These are phyloP conservation scores for Hydrozoanthus gracilis DNA, from an alignment of 92 coral and sea anemone genomes.

Conservation along the genomic window DNA sequence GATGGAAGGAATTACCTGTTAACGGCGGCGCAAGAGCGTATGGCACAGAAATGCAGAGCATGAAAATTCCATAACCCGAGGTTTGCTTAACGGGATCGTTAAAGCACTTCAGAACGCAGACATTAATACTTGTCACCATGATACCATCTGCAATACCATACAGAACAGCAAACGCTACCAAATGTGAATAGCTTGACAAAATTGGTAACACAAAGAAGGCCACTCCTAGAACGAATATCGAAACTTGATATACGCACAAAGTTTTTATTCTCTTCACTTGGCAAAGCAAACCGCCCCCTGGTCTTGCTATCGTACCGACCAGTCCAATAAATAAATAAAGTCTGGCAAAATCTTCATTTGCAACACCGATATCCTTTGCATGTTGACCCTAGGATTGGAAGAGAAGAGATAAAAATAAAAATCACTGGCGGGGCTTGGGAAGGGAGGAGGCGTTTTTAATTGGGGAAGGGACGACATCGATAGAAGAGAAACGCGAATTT, in stretches of 20 bases:
- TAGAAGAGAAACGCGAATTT: too few species aligned
- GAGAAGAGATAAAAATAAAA: not conserved
- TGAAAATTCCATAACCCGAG: not conserved
- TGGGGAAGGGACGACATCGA: too few species aligned
- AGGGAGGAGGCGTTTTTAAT: too few species aligned
- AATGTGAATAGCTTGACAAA: not conserved
- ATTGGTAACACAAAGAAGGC: not conserved
- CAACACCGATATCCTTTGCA: conserved; percentile 28
- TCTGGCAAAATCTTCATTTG: conserved; percentile 8
- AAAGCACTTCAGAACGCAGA: not conserved
- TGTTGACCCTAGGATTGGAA: conserved; percentile 25
- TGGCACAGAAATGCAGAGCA: not conserved
- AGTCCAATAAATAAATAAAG: conserved; percentile 6
- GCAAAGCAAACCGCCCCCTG: conserved; percentile 1
- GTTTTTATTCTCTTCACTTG: conserved; percentile 14
- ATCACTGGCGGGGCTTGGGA: not conserved
- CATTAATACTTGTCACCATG: not conserved
- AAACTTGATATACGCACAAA: not conserved
- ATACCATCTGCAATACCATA: not conserved
- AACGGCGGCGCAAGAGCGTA: not conserved
- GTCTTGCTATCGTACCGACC: not conserved
- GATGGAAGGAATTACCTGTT: not conserved
- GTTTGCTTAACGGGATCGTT: not conserved
- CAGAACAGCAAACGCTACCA: not conserved
- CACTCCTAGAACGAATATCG: not conserved